Conservation (phyloP, 1,140 invertebrate species). For the Zaprionus ghesquierei region DNA sequence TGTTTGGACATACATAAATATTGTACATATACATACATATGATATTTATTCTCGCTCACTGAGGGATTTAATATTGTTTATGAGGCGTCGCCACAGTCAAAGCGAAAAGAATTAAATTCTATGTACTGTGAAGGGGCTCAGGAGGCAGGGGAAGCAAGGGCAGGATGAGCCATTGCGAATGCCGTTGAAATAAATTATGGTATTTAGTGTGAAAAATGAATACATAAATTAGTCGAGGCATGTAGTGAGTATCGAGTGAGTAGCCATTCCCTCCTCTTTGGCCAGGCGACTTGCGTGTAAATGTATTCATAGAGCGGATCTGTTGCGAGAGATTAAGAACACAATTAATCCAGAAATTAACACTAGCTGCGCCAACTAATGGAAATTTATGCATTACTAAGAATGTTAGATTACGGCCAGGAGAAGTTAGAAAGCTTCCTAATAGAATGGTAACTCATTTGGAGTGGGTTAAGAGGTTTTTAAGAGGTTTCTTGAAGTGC, state of each 20-base stretch:
- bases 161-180: conserved; percentile 41
- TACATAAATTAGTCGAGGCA: conserved; percentile 32
- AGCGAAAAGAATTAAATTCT: conserved; percentile 64
- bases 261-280: not conserved
- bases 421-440: not conserved
- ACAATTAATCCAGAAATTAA: conserved; percentile 12
- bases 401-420: not conserved
- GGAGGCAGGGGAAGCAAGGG: not conserved
- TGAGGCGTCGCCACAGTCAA: conserved; percentile 64
- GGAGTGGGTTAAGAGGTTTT: no score
- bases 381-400: not conserved
- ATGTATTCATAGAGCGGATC: not conserved
- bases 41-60: not conserved
- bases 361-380: not conserved
- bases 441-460: not conserved
- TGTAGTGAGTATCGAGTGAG: not conserved
- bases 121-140: conserved; percentile 8
- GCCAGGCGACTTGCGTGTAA: not conserved
- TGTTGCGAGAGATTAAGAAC: not conserved
- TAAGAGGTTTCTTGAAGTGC: not conserved
- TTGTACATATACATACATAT: not conserved
- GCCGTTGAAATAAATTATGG: conserved; percentile 67
- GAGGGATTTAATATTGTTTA: conserved; percentile 76
- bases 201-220: conserved; percentile 71
- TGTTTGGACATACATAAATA: conserved; percentile 26